phyloP scores from a whole-genome alignment of 2,113 vertebrate species.

The Larimichthys polyactis region DNA sequence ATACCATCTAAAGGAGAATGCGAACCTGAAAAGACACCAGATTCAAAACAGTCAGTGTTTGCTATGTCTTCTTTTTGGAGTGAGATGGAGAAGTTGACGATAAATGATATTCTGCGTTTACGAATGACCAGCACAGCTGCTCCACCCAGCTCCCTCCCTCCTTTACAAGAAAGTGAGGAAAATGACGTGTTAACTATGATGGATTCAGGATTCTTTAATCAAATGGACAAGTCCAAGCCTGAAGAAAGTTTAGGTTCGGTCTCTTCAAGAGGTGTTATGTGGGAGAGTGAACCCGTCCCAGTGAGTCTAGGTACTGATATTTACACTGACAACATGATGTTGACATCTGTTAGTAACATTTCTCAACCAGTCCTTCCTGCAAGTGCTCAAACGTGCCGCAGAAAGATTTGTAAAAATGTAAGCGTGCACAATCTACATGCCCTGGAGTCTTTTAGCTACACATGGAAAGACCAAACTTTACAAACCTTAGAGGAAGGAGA shows the following conservation, averaged over 20 bases:
- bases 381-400: constrained; percentile 47
- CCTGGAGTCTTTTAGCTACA: constrained; percentile 44
- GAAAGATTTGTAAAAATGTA: constrained; percentile 78
- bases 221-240: constrained; percentile 54
- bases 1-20: constrained; percentile 22
- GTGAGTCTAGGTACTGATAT: constrained; percentile 7
- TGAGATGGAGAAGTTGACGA: constrained; percentile 87
- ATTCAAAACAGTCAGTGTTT: constrained; percentile 66
- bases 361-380: constrained; percentile 44
- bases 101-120: constrained; percentile 84
- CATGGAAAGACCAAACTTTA: constrained; percentile 45
- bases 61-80: constrained; percentile 86
- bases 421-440: constrained; percentile 78
- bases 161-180: constrained; percentile 61
- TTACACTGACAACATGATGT: constrained; percentile 40
- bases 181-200: constrained; percentile 31
- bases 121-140: constrained; percentile 49
- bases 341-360: constrained; percentile 42
- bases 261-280: constrained; percentile 31
- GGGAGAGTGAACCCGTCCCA: constrained; percentile 65
- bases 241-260: constrained; percentile 17
- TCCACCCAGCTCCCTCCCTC: constrained; percentile 44
- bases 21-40: constrained; percentile 11
- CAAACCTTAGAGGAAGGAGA: constrained; percentile 44
- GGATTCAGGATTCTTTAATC: constrained; percentile 70